Evolutionary conservation across 2,797 vertebrate genomes (phyloP).

Genomic region (Anguilla megastoma): DNA sequence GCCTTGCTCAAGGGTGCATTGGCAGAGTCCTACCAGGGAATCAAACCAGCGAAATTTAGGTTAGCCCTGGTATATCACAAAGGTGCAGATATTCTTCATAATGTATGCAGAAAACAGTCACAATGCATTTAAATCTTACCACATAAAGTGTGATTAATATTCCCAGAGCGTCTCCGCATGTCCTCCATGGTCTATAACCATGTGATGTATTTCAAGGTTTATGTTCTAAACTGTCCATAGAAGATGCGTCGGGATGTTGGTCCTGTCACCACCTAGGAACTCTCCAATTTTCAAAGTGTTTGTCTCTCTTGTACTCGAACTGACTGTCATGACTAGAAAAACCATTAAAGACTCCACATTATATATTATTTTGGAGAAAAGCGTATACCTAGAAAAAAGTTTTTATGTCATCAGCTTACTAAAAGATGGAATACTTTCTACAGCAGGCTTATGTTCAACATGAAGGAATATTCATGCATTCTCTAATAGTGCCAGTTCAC

Average conservation of each 20-base stretch:
- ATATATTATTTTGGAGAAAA: background rate
- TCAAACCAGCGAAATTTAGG: background rate
- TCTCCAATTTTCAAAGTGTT: background rate
- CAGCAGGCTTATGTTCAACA: background rate
- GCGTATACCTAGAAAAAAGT: background rate
- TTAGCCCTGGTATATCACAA: background rate
- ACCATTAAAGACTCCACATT: background rate
- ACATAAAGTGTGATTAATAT: background rate
- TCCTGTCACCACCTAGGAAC: background rate
- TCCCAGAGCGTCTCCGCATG: background rate
- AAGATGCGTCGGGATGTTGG: background rate
- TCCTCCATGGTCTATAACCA: background rate
- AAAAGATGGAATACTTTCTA: background rate
- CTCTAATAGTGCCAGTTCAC: slow-evolving; percentile 58
- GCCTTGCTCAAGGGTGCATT: too few relatives aligned
- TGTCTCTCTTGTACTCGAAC: background rate
- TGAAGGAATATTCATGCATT: slow-evolving; percentile 69
- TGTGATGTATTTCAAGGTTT: background rate
- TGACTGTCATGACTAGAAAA: background rate
- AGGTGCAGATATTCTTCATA: background rate
- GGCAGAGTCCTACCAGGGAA: too few relatives aligned
- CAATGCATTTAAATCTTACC: background rate
- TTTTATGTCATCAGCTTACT: background rate
- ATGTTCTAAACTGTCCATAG: background rate
- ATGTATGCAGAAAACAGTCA: background rate